Evolutionary conservation across 2,888 invertebrate species (phyloP), one percentile per base, ranked within the genome.

Genomic region (Dryomyza anilis): DNA sequence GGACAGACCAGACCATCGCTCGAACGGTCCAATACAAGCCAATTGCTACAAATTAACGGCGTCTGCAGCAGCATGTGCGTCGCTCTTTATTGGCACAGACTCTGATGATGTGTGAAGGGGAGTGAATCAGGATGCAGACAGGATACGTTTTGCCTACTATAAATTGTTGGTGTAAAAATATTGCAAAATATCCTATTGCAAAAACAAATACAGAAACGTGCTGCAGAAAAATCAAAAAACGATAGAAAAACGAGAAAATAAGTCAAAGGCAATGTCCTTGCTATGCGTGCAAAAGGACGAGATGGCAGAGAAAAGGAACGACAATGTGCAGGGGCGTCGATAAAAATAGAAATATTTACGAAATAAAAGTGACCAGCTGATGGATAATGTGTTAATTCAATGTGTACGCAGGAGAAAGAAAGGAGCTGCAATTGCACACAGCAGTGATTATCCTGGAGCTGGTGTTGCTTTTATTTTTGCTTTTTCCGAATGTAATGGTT

Each of bases 1-100:
- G n/a, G 43, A 43, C 43, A 6, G 43, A 43, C 43, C 14, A 6
- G 30, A 30, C 16, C 21, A 19, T 27, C 30, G 19, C 29, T 14
- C 33, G 55, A 33, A 23, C 29, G 50, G 8, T 50, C 39, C 52
- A 14, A 33, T 33, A 52, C 12, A 50, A 52, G 60, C 50, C 52
- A 60, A 60, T 60, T 60, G 50, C 36, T 52, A 25, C 60, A 60
- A 60, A 60, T 60, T 50, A 60, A 50, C 60, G 25, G 4, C 45
- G 50, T 29, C 27, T 46, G 43, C 45, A 45, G 45, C 29, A 23
- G 50, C 21, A 23, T 16, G 27, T n/a, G 16, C 19, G 45, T 10
- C 19, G 43, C 3, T n/a, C n/a, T n/a, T n/a, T n/a, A n/a, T n/a
- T n/a, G n/a, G n/a, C n/a, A n/a, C n/a, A n/a, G n/a, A n/a, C 19